These are phyloP conservation scores for Zaprionus nigranus DNA, from an alignment of 1,140 invertebrate genomes.

Conservation along the genomic window DNA sequence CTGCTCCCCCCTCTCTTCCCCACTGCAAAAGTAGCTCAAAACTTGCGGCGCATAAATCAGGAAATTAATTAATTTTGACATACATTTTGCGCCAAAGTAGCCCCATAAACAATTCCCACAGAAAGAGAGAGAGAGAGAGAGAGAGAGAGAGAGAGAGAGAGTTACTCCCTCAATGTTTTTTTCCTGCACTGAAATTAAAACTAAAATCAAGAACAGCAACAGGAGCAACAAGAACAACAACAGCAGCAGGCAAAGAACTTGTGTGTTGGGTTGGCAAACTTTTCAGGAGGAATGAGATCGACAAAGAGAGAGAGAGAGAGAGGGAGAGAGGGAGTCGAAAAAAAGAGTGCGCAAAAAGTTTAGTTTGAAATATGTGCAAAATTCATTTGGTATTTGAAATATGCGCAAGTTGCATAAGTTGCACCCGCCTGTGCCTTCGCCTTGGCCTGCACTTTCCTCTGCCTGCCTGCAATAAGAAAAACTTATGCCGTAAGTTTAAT, in stretches of 20 bases:
- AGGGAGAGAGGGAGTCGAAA: neutral
- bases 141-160: neutral
- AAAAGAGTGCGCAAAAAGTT: slow-evolving; percentile 51
- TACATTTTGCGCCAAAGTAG: slow-evolving; percentile 72
- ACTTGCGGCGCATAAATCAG: slow-evolving; percentile 79
- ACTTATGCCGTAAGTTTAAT: slow-evolving; percentile 76
- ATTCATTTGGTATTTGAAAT: slow-evolving; percentile 81
- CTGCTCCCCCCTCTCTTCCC: neutral
- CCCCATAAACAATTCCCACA: slow-evolving; percentile 64
- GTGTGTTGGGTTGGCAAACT: slow-evolving; percentile 27
- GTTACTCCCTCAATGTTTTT: neutral
- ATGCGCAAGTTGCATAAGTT: slow-evolving; percentile 76
- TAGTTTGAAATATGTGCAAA: slow-evolving; percentile 81
- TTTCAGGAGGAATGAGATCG: slow-evolving; percentile 27
- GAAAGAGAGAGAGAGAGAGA: neutral
- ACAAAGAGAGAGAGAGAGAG: slow-evolving; percentile 1
- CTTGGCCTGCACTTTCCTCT: slow-evolving; percentile 11
- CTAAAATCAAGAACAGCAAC: slow-evolving; percentile 69
- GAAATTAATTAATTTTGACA: slow-evolving; percentile 84
- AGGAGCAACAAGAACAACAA: slow-evolving; percentile 46
- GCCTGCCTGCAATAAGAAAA: slow-evolving; percentile 60
- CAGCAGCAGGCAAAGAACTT: slow-evolving; percentile 51
- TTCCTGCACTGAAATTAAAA: slow-evolving; percentile 66
- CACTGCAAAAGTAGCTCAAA: slow-evolving; percentile 38
- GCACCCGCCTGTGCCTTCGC: slow-evolving; percentile 12